A percentile compares a stretch with the other conserved stretches of the same genome.
These are phyloP conservation scores for Cassiopea xamachana DNA, from an alignment of 30 jellyfish, hydroid and myxozoan genomes.

Conservation along the genomic window DNA sequence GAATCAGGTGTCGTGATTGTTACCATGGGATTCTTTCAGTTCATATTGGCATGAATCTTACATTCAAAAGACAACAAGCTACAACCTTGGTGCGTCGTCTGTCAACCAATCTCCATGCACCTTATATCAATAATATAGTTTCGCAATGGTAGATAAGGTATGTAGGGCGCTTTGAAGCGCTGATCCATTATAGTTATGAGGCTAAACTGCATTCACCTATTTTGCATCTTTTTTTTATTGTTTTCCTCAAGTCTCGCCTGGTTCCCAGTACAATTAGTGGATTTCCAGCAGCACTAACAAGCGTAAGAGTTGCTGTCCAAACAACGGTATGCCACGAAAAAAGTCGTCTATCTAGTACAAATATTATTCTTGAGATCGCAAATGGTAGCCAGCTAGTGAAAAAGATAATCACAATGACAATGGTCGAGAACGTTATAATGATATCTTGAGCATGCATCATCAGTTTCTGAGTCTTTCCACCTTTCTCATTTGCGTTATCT, in stretches of 20 bases:
- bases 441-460: conserved; percentile 19
- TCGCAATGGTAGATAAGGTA: no score
- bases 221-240: conserved; percentile 27
- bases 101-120: no score
- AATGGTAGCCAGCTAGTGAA: conserved; percentile 52
- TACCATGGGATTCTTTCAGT: no score
- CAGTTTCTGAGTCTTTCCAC: neutral
- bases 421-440: conserved; percentile 47
- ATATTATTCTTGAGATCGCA: conserved; percentile 40
- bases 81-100: no score
- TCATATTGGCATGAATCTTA: no score
- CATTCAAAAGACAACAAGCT: no score
- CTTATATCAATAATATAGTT: no score
- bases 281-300: conserved; percentile 24
- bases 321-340: conserved; percentile 64
- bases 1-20: no score
- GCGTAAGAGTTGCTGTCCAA: conserved; percentile 41
- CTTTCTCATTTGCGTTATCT: neutral
- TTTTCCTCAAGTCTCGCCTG: conserved; percentile 45
- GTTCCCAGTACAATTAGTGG: conserved; percentile 62
- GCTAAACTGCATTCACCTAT: neutral
- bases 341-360: conserved; percentile 37
- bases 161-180: no score
- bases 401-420: conserved; percentile 46
- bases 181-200: no score